phyloP scores from a whole-genome alignment of 2,797 vertebrate species.

The Bothrops alternatus region DNA sequence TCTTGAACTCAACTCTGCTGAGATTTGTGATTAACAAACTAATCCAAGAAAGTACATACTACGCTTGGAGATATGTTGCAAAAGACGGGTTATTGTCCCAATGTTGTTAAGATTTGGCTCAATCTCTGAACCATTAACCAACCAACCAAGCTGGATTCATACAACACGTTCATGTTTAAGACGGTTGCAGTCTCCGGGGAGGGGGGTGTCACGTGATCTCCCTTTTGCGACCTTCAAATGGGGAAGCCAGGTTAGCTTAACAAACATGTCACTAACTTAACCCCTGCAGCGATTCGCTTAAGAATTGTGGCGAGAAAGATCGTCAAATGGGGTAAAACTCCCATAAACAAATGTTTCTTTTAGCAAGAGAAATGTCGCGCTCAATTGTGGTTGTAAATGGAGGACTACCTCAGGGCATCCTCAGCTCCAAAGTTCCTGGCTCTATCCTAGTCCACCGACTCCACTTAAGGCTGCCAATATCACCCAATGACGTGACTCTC shows the following conservation, averaged over 20 bases:
- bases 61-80: not conserved
- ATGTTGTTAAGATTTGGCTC: not conserved
- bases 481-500: not conserved
- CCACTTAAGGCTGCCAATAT: not conserved
- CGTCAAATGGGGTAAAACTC: too few species aligned
- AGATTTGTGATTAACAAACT: not conserved
- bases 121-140: not conserved
- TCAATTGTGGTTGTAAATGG: not conserved
- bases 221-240: too few species aligned
- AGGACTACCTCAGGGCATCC: fast-evolving
- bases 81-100: not conserved
- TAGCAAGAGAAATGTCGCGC: not conserved
- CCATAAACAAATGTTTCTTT: too few species aligned
- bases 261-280: too few species aligned
- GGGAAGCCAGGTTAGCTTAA: too few species aligned
- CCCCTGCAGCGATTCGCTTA: too few species aligned
- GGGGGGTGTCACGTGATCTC: too few species aligned
- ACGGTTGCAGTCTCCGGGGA: too few species aligned
- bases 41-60: not conserved
- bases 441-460: not conserved
- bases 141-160: not conserved
- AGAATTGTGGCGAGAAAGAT: too few species aligned
- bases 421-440: not conserved
- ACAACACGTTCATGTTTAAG: not conserved
- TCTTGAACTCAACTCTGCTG: not conserved